Evolutionary conservation across 2,888 invertebrate species (phyloP), one percentile per base, ranked within the genome.

Genomic region (Abscondita cerata): DNA sequence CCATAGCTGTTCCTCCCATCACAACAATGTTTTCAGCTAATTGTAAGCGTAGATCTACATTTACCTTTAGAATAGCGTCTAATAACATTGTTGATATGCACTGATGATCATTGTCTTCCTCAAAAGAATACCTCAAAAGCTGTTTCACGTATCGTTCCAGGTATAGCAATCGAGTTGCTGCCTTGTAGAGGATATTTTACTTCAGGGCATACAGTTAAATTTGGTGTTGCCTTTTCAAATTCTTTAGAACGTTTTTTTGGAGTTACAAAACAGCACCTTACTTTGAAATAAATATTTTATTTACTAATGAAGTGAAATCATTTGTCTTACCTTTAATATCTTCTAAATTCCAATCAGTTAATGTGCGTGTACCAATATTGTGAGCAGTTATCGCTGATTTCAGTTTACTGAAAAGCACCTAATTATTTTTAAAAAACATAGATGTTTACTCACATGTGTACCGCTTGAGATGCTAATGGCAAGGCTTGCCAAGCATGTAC

Each of bases 261-360:
- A 1, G 93, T 92, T 12, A 96, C 93, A 82, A 97, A 95, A 78
- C 96, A 96, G 15, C 92, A 89, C 68, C 94, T 86, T 13, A 93
- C 92, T 88, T 82, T 13, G 72, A 70, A 36, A 50, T 31, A 50
- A 47, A 16, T 6, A 13, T 13, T 4, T 48, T 20, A 20, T 6
- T 12, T 3, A 8, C 11, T 48, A n/a, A 18, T 16, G 13, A 13
- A 34, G 12, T 6, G 12, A n/a, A 46, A 2, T 50, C 12, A 25
- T 31, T 36, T 33, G 18, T 13, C 8, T 60, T 69, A 85, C 87
- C 86, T 83, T 88, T 89, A 50, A 93, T 90, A 75, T 94, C 92
- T 80, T 93, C 93, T 13, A 93, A 77, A 20, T 87, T 80, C 12
- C 81, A 75, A 4, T 87, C 86, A 0, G 84, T 75, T 15, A 90